Evolutionary conservation across 2,113 vertebrate species (phyloP).

Genomic region (Leptosomus discolor): DNA sequence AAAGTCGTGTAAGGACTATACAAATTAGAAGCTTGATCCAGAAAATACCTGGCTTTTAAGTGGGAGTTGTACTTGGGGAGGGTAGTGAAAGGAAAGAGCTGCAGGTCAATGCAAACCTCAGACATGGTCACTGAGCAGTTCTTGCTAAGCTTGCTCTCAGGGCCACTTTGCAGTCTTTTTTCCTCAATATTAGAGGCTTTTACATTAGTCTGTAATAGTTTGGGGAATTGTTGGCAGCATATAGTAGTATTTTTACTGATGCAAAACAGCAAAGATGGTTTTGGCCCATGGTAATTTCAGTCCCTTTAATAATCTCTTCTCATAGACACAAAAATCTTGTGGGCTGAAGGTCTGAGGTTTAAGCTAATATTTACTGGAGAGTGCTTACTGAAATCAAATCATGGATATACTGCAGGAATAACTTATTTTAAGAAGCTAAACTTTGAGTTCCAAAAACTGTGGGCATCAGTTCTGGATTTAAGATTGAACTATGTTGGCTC

Average conservation of each 20-base stretch:
- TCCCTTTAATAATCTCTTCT: neutral
- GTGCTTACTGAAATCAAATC: neutral
- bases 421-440: neutral
- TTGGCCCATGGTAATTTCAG: neutral
- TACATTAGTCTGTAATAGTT: neutral
- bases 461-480: neutral
- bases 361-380: neutral
- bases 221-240: neutral
- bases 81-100: neutral
- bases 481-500: neutral
- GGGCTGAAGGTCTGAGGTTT: neutral
- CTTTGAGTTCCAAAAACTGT: neutral
- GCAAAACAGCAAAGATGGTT: neutral
- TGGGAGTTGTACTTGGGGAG: neutral
- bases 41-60: neutral
- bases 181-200: neutral
- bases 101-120: neutral
- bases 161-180: neutral
- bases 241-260: neutral
- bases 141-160: neutral
- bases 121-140: neutral
- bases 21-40: neutral
- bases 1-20: neutral
- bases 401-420: neutral
- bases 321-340: neutral